Conservation (phyloP, 2,888 invertebrate species). For the Trichopoda pennipes region DNA sequence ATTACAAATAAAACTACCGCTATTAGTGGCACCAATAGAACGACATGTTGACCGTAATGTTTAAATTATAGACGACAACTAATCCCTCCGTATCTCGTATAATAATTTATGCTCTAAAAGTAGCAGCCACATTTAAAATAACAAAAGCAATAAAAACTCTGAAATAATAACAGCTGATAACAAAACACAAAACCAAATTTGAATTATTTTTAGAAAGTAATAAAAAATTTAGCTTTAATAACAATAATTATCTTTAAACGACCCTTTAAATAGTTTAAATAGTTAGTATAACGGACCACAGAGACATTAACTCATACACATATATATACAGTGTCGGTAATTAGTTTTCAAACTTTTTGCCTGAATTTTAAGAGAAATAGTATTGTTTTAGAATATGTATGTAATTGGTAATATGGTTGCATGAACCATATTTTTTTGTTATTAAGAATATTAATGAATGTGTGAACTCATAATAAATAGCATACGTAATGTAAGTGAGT, state of each 20-base stretch:
- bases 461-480: too few species aligned
- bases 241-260: constrained; percentile 62
- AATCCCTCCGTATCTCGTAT: not conserved
- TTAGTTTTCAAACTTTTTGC: not conserved
- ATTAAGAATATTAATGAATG: too few species aligned
- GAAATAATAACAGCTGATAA: constrained; percentile 51
- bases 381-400: too few species aligned
- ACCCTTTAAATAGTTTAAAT: constrained; percentile 37
- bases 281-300: constrained; percentile 38
- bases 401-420: too few species aligned
- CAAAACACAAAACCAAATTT: constrained; percentile 39
- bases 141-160: constrained; percentile 35
- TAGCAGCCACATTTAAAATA: not conserved
- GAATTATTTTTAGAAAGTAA: constrained; percentile 31
- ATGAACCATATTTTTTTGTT: too few species aligned
- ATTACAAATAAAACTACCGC: constrained; percentile 35
- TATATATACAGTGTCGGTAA: not conserved
- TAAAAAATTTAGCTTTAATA: constrained; percentile 12
- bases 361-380: too few species aligned
- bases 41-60: constrained; percentile 65
- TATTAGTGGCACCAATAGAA: constrained; percentile 30
- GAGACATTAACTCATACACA: constrained; percentile 2
- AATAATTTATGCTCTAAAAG: constrained; percentile 38
- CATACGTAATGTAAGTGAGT: too few species aligned
- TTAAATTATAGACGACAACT: constrained; percentile 55